phyloP scores from a whole-genome alignment of 2,113 vertebrate species.

The Tauraco erythrolophus region DNA sequence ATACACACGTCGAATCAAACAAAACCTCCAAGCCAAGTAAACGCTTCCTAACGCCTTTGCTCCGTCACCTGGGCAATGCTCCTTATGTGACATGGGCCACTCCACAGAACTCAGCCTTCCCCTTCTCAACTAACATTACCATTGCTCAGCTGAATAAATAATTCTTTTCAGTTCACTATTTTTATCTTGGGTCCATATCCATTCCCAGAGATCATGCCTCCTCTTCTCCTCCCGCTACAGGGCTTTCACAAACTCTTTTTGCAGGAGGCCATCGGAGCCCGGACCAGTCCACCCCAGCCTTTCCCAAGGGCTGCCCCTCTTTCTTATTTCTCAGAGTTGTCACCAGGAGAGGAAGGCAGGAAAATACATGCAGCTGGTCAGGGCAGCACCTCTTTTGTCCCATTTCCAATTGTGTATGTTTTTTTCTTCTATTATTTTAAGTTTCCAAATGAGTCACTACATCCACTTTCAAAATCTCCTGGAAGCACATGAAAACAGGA shows the following conservation, averaged over 20 bases:
- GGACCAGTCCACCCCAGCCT: background rate
- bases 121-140: background rate
- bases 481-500: background rate
- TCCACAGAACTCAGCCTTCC: background rate
- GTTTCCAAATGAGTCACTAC: background rate
- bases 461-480: background rate
- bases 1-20: background rate
- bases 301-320: background rate
- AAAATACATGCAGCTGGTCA: background rate
- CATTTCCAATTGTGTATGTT: background rate
- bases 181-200: background rate
- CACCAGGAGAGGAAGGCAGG: background rate
- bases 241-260: background rate
- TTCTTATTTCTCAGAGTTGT: background rate
- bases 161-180: slow-evolving; percentile 9
- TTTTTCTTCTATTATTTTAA: background rate
- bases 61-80: background rate
- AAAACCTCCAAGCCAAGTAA: background rate
- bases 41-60: background rate
- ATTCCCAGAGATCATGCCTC: slow-evolving; percentile 8
- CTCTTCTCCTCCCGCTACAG: background rate
- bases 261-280: background rate
- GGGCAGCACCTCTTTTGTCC: background rate
- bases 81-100: rapidly evolving
- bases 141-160: slow-evolving; percentile 59